Percentiles rank a stretch among this genome's conserved stretches.
Evolutionary conservation across 2,113 vertebrate genomes (phyloP).

Genomic region (Lepidothrix coronata): DNA sequence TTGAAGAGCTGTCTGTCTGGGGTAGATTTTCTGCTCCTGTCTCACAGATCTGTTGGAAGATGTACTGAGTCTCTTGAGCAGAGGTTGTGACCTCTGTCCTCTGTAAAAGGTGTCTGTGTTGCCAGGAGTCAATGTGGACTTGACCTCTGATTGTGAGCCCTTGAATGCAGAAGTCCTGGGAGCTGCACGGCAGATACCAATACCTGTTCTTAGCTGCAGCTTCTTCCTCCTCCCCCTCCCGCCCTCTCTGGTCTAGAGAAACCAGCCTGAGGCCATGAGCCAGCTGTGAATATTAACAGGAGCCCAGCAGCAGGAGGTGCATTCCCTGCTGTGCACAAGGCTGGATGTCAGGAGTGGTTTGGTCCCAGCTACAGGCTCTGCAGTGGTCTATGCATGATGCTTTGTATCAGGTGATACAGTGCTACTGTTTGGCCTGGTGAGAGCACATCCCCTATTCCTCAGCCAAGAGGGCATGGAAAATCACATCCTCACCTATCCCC

Average conservation of each 20-base stretch:
- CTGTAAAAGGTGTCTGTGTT: background rate
- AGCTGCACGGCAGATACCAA: background rate
- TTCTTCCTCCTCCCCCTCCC: background rate
- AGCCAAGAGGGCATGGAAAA: background rate
- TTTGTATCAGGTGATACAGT: background rate
- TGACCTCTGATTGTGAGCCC: background rate
- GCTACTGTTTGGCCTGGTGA: background rate
- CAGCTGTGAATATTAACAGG: background rate
- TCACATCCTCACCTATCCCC: background rate
- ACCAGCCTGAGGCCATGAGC: background rate
- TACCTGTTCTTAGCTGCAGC: background rate
- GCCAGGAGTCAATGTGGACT: background rate
- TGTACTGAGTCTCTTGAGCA: fast-evolving
- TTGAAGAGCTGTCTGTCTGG: background rate
- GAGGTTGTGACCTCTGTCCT: background rate
- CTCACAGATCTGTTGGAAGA: background rate
- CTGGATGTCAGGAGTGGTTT: background rate
- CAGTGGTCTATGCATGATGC: background rate
- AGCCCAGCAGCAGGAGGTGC: background rate
- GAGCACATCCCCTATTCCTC: background rate
- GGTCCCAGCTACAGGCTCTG: background rate
- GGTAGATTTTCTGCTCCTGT: background rate
- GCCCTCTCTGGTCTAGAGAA: background rate
- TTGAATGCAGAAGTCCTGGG: background rate
- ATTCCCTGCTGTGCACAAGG: background rate